phyloP scores from a whole-genome alignment of 1,140 invertebrate species.

The Papilio machaon region DNA sequence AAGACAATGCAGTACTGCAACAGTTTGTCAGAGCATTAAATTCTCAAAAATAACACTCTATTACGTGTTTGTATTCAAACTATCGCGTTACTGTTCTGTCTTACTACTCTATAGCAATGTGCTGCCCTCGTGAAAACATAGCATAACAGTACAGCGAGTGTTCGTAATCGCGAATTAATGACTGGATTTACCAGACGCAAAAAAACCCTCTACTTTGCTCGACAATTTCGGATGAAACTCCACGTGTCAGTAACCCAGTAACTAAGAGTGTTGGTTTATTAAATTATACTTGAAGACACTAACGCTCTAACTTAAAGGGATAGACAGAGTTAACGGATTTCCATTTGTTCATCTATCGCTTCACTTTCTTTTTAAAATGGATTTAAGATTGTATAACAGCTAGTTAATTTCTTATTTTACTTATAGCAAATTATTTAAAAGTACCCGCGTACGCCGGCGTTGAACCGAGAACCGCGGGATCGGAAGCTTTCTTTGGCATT shows the following conservation, averaged over 20 bases:
- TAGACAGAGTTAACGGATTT: background rate
- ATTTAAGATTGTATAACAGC: no score
- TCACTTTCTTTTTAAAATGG: background rate
- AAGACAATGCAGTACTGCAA: background rate
- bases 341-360: background rate
- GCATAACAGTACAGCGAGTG: constrained; percentile 50
- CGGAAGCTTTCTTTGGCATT: constrained; percentile 44
- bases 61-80: background rate
- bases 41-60: no score
- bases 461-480: constrained; percentile 39
- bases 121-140: background rate
- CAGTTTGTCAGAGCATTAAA: no score
- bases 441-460: background rate
- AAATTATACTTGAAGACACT: background rate
- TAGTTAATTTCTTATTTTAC: background rate
- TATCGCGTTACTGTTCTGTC: background rate
- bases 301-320: background rate
- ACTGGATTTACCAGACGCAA: constrained; percentile 47
- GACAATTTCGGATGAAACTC: constrained; percentile 16
- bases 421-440: background rate
- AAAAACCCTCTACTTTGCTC: background rate
- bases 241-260: background rate
- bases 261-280: background rate
- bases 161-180: constrained; percentile 67
- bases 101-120: no score